Evolutionary conservation across 2,888 invertebrate species (phyloP), one percentile per base, ranked within the genome.

Genomic region (Apamea crenata): DNA sequence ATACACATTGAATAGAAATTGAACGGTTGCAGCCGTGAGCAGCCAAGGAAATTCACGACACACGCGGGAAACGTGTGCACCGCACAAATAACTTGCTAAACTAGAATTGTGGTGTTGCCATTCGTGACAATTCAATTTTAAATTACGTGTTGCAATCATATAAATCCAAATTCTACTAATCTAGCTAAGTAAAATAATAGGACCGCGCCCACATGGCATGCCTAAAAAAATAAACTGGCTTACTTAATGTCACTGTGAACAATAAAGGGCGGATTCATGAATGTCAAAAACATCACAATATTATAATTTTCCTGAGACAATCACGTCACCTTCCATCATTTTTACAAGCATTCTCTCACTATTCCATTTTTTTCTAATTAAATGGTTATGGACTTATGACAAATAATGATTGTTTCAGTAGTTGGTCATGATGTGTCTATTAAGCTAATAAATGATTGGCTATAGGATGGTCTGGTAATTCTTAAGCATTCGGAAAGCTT

Each of bases 1-100:
- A 98, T 98, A 98, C 98, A 98, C 98, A 98, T 98, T 98, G 97
- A 97, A 97, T 97, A 95, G 95, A 93, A 96, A 95, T 96, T 95
- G 96, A 96, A 96, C 96, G 96, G 97, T 97, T 97, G 97, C 97
- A 97, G 97, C 97, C 97, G 97, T 96, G 96, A 96, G 95, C 95
- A 97, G 96, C 96, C 93, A 94, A 94, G 86, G 84, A 96, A 97
- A 95, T 94, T 94, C 91, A 95, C 95, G 89, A 96, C 96, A 96
- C 97, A 97, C 97, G 96, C 94, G 84, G 91, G 90, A 94, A 95
- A 96, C 97, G 97, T 96, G 96, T 96, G 95, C 96, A 90, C 93
- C 82, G 96, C 96, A 96, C 96, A 95, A 94, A 93, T 93, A 95
- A 93, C 93, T 92, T 91, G 90, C 88, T 91, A 90, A 91, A 96